Conservation (phyloP, 1,140 invertebrate genomes). For the Cyclina sinensis region DNA sequence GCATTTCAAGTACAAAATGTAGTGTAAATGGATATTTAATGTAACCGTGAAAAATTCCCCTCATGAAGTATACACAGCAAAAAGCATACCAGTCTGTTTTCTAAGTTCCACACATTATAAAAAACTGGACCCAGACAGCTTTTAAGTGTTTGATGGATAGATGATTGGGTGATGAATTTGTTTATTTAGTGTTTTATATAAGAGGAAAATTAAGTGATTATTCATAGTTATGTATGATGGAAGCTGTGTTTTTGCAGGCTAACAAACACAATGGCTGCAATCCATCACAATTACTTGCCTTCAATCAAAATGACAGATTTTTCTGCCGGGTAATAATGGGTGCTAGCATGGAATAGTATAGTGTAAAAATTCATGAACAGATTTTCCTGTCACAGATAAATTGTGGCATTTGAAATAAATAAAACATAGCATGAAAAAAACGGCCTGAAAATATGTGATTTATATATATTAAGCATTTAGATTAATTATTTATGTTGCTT, state of each 20-base stretch:
- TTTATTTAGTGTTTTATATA: conserved; percentile 49
- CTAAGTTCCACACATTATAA: background rate
- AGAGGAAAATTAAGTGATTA: conserved; percentile 30
- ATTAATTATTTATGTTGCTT: too few species aligned
- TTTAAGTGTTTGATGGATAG: conserved; percentile 6
- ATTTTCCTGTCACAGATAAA: conserved; percentile 20
- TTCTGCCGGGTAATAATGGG: conserved; percentile 35
- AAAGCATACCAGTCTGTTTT: background rate
- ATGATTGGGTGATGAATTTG: conserved; percentile 40
- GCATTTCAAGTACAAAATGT: too few species aligned
- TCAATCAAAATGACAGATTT: conserved; percentile 36
- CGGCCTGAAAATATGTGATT: too few species aligned
- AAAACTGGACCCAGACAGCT: background rate
- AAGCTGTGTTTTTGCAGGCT: conserved; percentile 24
- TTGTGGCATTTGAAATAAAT: background rate
- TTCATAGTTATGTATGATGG: conserved; percentile 46
- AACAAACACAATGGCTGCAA: conserved; percentile 35
- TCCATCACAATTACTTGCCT: conserved; percentile 35
- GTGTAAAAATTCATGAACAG: conserved; percentile 12
- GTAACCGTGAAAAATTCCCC: too few species aligned
- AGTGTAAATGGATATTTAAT: too few species aligned
- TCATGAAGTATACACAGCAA: background rate
- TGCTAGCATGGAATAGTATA: conserved; percentile 9
- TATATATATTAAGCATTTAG: too few species aligned
- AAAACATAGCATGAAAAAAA: background rate